phyloP scores from a whole-genome alignment of 1,140 invertebrate genomes.

The Littorina saxatilis region DNA sequence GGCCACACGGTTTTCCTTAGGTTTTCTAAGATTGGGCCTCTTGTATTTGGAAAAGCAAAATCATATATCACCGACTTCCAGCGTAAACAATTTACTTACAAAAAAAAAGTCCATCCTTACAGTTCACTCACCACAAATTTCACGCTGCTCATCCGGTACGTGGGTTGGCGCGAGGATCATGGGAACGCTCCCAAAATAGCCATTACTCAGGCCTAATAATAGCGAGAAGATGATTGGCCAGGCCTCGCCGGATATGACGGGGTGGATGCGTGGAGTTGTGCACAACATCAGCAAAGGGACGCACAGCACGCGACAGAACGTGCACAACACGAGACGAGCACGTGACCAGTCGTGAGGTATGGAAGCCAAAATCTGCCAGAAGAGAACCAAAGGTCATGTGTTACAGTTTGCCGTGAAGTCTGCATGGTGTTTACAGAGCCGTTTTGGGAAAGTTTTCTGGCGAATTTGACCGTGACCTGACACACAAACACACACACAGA shows the following conservation, averaged over 20 bases:
- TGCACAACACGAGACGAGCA: slow-evolving; percentile 84
- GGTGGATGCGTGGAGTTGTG: slow-evolving; percentile 83
- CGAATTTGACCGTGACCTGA: no score
- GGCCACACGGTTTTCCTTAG: no score
- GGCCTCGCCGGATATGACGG: slow-evolving; percentile 84
- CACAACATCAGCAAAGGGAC: slow-evolving; percentile 89
- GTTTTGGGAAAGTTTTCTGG: no score
- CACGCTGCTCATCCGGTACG: slow-evolving; percentile 86
- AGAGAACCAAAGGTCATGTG: no score
- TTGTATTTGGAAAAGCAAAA: no score
- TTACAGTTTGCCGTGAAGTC: no score
- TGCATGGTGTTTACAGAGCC: no score
- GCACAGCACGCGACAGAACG: slow-evolving; percentile 82
- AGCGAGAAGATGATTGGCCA: slow-evolving; percentile 82
- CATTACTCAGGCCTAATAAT: slow-evolving; percentile 89
- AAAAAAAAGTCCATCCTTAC: no score
- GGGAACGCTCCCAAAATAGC: slow-evolving; percentile 90
- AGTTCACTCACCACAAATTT: slow-evolving; percentile 81
- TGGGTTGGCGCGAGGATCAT: slow-evolving; percentile 92
- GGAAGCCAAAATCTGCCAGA: slow-evolving; percentile 84
- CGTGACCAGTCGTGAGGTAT: slow-evolving; percentile 88
- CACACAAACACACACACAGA: slow-evolving; percentile 12
- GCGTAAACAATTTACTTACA: no score
- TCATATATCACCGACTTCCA: no score
- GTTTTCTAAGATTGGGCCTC: no score